These are phyloP conservation scores for Drymodes brunneopygia DNA, from an alignment of 2,113 vertebrate genomes.

Conservation along the genomic window DNA sequence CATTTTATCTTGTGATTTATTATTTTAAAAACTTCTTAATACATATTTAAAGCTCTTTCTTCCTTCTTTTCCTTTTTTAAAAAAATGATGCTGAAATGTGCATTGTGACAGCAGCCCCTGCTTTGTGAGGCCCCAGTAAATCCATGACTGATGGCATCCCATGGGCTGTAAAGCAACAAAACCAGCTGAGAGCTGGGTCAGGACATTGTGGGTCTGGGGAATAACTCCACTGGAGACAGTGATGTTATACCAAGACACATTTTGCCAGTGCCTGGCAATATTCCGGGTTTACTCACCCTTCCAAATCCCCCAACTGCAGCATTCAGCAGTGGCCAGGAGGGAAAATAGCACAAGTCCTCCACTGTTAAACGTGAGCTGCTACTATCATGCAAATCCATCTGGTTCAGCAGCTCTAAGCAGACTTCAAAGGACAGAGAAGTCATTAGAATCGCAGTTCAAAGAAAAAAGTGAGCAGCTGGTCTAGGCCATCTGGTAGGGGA, in stretches of 20 bases:
- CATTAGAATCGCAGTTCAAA: conserved; percentile 56
- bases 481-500: conserved; percentile 43
- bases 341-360: neutral
- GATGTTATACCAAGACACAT: neutral
- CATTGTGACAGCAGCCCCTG: neutral
- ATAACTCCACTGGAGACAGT: neutral
- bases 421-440: conserved; percentile 59
- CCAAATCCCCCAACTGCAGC: neutral
- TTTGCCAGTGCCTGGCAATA: neutral
- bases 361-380: neutral
- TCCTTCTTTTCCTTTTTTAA: neutral
- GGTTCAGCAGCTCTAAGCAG: conserved; percentile 18
- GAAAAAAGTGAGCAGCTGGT: conserved; percentile 37
- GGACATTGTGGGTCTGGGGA: neutral
- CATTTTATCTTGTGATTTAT: neutral
- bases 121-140: neutral
- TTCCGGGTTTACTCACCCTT: neutral
- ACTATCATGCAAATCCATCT: conserved; percentile 48
- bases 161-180: neutral
- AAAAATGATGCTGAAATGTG: neutral
- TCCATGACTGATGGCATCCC: neutral
- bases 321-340: neutral
- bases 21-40: neutral
- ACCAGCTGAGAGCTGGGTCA: neutral
- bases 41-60: neutral